phyloP scores from a whole-genome alignment of 2,888 invertebrate species.

The Drosophila suboccidentalis region DNA sequence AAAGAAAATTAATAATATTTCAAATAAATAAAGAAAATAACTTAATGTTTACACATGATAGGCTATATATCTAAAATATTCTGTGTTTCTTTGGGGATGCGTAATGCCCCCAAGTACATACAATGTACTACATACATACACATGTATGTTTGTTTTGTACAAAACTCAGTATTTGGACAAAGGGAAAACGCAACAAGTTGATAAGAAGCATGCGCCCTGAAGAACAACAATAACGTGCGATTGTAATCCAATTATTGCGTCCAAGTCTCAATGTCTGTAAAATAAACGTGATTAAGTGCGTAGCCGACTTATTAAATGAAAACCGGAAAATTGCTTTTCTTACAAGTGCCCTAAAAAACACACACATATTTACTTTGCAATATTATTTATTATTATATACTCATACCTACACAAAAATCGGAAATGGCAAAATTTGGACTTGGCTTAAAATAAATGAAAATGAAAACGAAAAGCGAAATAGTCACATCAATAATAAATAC shows the following conservation, averaged over 20 bases:
- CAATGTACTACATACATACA: not conserved
- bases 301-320: conserved; percentile 34
- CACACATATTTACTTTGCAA: not conserved
- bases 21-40: not conserved
- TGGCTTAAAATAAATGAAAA: not conserved
- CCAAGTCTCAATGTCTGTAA: conserved; percentile 31
- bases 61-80: not conserved
- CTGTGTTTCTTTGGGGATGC: not conserved
- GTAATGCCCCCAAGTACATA: not conserved
- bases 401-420: not conserved
- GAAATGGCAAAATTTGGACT: not conserved
- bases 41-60: not conserved
- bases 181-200: conserved; percentile 62
- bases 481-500: conserved; percentile 23
- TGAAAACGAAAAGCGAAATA: conserved; percentile 18
- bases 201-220: conserved; percentile 43
- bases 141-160: not conserved
- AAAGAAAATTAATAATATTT: not conserved
- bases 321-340: conserved; percentile 31
- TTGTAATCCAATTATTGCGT: conserved; percentile 72
- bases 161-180: conserved; percentile 9
- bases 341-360: conserved; percentile 31
- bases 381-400: not conserved
- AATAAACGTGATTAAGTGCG: conserved; percentile 39
- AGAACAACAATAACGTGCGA: conserved; percentile 40